Percentiles rank a stretch among this genome's conserved stretches.
phyloP scores from a whole-genome alignment of 2,113 vertebrate genomes.

The Chlorocebus sabaeus region DNA sequence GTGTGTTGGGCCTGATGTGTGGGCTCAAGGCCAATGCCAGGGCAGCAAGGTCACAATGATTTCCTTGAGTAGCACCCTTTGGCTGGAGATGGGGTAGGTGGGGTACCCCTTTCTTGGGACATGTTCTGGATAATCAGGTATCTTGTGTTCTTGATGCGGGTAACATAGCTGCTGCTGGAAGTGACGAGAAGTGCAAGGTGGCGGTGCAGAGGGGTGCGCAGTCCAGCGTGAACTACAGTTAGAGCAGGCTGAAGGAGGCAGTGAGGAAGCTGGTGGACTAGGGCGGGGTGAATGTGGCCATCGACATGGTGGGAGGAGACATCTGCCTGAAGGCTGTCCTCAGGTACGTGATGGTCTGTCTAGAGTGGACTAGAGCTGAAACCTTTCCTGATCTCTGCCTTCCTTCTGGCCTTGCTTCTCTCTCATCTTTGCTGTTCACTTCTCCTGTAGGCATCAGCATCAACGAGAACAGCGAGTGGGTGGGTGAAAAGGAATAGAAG shows the following conservation, averaged over 20 bases:
- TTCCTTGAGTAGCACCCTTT: neutral
- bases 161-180: conserved; percentile 66
- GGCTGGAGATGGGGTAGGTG: neutral
- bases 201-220: neutral
- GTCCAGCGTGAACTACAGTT: conserved; percentile 49
- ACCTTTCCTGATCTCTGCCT: neutral
- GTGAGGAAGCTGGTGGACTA: conserved; percentile 51
- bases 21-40: neutral
- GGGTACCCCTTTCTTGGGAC: neutral
- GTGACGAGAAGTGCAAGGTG: conserved; percentile 42
- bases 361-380: neutral
- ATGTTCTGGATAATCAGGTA: neutral
- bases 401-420: neutral
- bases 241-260: conserved; percentile 64
- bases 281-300: conserved; percentile 20
- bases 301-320: conserved; percentile 51
- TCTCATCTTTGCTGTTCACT: neutral
- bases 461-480: conserved; percentile 57
- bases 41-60: neutral
- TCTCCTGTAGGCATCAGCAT: conserved; percentile 5
- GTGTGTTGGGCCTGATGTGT: neutral
- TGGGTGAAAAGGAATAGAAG: conserved; percentile 64
- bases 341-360: neutral
- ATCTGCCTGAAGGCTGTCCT: conserved; percentile 66
- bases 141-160: conserved; percentile 34